Conservation (phyloP, 35 echinoderm and acorn worm genomes). For the Amphiura filiformis region DNA sequence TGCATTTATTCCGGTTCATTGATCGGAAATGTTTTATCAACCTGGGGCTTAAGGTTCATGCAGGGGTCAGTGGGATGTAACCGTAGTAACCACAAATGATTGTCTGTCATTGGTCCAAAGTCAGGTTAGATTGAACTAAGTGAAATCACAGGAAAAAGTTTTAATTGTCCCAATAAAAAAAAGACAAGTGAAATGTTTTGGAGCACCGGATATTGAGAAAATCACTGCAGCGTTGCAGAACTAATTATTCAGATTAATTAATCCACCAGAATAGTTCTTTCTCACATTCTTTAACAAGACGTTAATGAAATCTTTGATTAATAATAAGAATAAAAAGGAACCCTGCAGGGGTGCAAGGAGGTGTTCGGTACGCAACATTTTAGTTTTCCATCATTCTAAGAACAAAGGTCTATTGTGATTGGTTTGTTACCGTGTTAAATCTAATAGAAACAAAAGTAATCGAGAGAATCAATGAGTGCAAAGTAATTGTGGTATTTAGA, state of each 20-base stretch:
- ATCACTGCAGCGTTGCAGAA: background rate
- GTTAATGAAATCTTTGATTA: too few species aligned
- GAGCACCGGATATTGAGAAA: background rate
- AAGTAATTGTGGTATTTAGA: too few species aligned
- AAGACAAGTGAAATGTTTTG: background rate
- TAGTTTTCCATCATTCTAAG: background rate
- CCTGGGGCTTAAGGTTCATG: too few species aligned
- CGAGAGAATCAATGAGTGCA: too few species aligned
- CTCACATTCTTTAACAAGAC: too few species aligned
- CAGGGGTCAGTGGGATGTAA: too few species aligned
- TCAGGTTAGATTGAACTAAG: background rate
- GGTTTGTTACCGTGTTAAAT: background rate
- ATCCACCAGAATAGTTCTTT: background rate
- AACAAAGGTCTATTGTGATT: background rate
- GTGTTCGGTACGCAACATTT: background rate
- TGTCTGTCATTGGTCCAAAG: background rate
- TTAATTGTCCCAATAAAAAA: background rate
- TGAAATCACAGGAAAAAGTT: background rate
- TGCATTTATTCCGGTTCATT: too few species aligned
- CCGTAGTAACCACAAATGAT: too few species aligned
- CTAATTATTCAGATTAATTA: background rate
- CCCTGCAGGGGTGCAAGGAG: background rate
- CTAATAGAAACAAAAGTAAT: background rate
- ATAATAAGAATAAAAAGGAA: background rate
- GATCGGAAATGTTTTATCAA: too few species aligned